Base-by-base conservation (phyloP, 1,140 invertebrate species). In the Drosophila insularis region DNA sequence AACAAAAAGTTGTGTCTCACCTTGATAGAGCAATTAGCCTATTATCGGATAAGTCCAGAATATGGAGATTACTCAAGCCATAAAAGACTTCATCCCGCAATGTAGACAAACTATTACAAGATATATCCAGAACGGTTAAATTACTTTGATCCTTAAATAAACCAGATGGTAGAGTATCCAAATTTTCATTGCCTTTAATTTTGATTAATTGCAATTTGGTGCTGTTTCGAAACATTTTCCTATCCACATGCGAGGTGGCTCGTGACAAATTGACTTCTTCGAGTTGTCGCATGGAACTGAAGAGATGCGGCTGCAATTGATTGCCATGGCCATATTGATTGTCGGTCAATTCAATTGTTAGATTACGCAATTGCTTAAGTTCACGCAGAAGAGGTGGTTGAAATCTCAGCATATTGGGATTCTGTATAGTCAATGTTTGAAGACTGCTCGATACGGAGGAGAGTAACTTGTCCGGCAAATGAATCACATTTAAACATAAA, bases 91-190 rank as follows among this genome's bases (percentile, higher is more conserved):
- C 91, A 50, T 93, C 81, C 7, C 93, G 91, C 62, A 95, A 85
- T 19, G 81, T 69, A 50, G 68, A 81, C 23, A 96, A 71, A 35
- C 92, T 78, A 80, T 95, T 96, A 32, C 92, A 90, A 69, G 92
- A 93, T 4, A 95, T 78, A 78, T 94, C 92, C 23, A 96, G 77
- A 11, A 90, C 84, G 2, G 86, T 68, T 4, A 95, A 84, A 53
- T 94, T 93, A 4, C 78, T 91, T 81, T 94, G 92, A 77, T 94
- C 94, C 54, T 90, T 90, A 67, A 96, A 95, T 11, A 94, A 81
- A 10, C 92, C 80, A 27, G 92, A 89, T 11, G 94, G 93, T 6
- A 96, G 71, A 43, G 78, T 78, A 21, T 37, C 80, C 1, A 96
- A 82, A 2, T 79, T 67, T 6, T 91, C 86, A 78, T 96, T 96